A percentile compares a stretch with the other conserved stretches of the same genome.
These are phyloP conservation scores for Blastobasis adustella DNA, from an alignment of 2,888 invertebrate species.

Conservation along the genomic window DNA sequence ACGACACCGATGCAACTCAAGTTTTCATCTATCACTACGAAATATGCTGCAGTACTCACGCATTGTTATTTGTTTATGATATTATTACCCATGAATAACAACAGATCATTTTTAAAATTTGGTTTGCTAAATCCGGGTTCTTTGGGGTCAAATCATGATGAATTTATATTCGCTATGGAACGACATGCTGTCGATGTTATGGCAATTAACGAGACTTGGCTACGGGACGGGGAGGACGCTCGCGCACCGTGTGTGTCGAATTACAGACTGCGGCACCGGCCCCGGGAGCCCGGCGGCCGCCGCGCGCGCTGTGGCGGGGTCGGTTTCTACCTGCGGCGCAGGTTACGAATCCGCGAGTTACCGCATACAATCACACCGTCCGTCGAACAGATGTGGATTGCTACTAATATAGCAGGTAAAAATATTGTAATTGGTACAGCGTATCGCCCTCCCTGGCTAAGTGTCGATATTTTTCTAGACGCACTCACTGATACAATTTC, in stretches of 20 bases:
- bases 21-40: too few relatives aligned
- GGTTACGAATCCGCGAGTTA: not conserved
- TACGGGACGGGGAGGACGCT: not conserved
- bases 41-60: too few relatives aligned
- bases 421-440: slow-evolving; percentile 6
- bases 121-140: too few relatives aligned
- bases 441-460: slow-evolving; percentile 3
- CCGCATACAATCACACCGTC: not conserved
- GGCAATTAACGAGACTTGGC: slow-evolving; percentile 3
- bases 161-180: not conserved
- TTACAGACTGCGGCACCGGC: not conserved
- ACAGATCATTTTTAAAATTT: too few relatives aligned
- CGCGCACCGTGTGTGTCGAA: not conserved
- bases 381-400: slow-evolving; percentile 5
- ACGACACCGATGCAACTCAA: too few relatives aligned
- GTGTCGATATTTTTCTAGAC: slow-evolving; percentile 3
- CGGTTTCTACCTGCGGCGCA: not conserved
- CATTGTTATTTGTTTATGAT: too few relatives aligned
- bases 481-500: slow-evolving; percentile 1
- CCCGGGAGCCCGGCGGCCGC: not conserved
- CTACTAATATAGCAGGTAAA: not conserved
- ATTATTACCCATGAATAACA: too few relatives aligned
- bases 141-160: not conserved
- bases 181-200: not conserved
- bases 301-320: slow-evolving; percentile 1